Percentiles rank a stretch among this genome's conserved stretches.
Evolutionary conservation across 2,113 vertebrate genomes (phyloP).

Genomic region (Mirza zaza): DNA sequence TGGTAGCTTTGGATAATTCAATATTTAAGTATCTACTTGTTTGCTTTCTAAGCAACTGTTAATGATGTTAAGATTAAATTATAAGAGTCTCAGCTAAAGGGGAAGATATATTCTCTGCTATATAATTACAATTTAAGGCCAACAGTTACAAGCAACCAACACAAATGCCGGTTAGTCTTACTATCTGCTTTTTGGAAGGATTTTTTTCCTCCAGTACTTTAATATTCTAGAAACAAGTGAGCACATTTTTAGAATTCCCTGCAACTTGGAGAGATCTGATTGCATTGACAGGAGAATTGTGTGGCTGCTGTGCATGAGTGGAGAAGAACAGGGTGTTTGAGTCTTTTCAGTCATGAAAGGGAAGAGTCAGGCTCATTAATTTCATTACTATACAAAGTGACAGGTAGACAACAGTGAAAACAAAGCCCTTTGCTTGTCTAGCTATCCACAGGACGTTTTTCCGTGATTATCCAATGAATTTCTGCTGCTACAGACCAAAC

Average conservation of each 20-base stretch:
- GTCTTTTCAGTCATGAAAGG: constrained; percentile 28
- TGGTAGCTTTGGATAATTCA: constrained; percentile 11
- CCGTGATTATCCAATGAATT: constrained; percentile 41
- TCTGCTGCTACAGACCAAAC: background rate
- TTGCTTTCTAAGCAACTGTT: constrained; percentile 42
- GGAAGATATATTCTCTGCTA: background rate
- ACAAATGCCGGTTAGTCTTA: background rate
- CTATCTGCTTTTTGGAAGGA: background rate
- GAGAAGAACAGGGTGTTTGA: background rate
- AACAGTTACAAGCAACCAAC: background rate
- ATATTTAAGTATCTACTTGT: constrained; percentile 4
- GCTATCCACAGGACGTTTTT: background rate
- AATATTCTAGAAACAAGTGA: background rate
- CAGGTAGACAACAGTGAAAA: constrained; percentile 52
- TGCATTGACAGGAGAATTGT: constrained; percentile 27
- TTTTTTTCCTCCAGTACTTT: background rate
- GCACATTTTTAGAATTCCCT: constrained; percentile 20
- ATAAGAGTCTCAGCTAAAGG: background rate
- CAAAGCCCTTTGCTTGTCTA: constrained; percentile 20
- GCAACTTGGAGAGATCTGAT: constrained; percentile 24
- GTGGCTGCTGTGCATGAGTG: background rate
- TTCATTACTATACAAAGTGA: constrained; percentile 63
- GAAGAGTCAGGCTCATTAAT: constrained; percentile 67
- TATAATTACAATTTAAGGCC: background rate
- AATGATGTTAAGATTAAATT: constrained; percentile 37